Conservation (phyloP, 2,797 vertebrate species). For the Enteromius viviparus region DNA sequence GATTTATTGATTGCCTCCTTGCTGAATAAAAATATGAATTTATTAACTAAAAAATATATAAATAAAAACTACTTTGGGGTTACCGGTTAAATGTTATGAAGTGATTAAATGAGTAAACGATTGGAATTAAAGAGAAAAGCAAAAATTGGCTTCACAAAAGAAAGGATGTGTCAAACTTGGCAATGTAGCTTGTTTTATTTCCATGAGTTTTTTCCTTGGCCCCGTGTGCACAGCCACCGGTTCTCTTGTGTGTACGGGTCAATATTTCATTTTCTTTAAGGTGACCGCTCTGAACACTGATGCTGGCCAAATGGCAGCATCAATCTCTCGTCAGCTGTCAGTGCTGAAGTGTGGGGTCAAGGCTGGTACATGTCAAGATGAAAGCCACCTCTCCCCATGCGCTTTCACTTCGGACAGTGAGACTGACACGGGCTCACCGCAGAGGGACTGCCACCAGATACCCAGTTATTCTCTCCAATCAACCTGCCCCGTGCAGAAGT, state of each 20-base stretch:
- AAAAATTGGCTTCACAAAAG: neutral
- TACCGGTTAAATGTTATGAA: neutral
- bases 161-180: slow-evolving; percentile 10
- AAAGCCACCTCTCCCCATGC: slow-evolving; percentile 75
- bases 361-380: slow-evolving; percentile 75
- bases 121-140: neutral
- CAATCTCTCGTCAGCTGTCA: slow-evolving; percentile 82
- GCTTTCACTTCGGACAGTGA: slow-evolving; percentile 73
- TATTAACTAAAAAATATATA: neutral
- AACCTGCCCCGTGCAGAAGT: slow-evolving; percentile 69
- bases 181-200: slow-evolving; percentile 32
- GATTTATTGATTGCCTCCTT: neutral
- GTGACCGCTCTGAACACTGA: slow-evolving; percentile 65
- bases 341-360: slow-evolving; percentile 71
- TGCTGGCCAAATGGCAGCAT: slow-evolving; percentile 74
- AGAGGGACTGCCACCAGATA: slow-evolving; percentile 70
- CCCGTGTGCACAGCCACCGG: slow-evolving; percentile 60
- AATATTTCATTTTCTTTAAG: slow-evolving; percentile 66
- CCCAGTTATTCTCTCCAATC: slow-evolving; percentile 70
- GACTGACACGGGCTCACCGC: slow-evolving; percentile 68
- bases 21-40: neutral
- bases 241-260: slow-evolving; percentile 65
- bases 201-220: slow-evolving; percentile 50
- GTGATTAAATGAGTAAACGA: neutral
- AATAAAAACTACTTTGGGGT: neutral